phyloP scores from a whole-genome alignment of 2,888 invertebrate species.

The Melanostoma mellinum region DNA sequence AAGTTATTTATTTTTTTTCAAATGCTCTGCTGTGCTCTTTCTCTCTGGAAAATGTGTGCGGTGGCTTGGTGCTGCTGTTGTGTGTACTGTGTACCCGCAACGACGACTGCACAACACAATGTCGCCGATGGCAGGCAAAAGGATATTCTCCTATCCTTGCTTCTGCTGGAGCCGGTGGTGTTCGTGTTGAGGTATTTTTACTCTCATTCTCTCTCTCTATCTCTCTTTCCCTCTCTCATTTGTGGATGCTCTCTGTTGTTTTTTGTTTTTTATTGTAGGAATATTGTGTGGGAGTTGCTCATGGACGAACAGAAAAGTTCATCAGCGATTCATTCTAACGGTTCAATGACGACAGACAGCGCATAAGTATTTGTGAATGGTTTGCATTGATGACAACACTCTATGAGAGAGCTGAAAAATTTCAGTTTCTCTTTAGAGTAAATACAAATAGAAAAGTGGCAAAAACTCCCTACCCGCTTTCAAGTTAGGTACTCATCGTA shows the following conservation, averaged over 20 bases:
- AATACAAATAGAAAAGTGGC: constrained; percentile 27
- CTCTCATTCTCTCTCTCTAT: constrained; percentile 20
- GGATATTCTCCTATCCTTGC: constrained; percentile 66
- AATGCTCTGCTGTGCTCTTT: constrained; percentile 40
- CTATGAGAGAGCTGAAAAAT: constrained; percentile 21
- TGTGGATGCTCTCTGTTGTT: constrained; percentile 2
- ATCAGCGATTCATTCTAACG: constrained; percentile 58
- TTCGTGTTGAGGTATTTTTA: constrained; percentile 59
- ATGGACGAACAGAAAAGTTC: constrained; percentile 59
- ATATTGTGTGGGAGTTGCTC: constrained; percentile 65
- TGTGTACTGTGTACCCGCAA: constrained; percentile 67
- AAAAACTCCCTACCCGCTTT: constrained; percentile 3
- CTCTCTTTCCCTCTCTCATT: constrained; percentile 7
- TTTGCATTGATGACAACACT: constrained; percentile 70
- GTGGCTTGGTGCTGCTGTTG: constrained; percentile 59
- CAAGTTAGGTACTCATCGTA: not conserved
- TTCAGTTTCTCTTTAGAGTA: constrained; percentile 19
- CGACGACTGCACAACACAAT: constrained; percentile 70
- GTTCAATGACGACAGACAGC: constrained; percentile 65
- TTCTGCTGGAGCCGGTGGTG: constrained; percentile 69
- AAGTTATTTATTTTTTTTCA: constrained; percentile 26
- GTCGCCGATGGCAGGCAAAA: constrained; percentile 69
- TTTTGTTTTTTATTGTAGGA: constrained; percentile 37
- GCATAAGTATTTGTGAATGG: constrained; percentile 54
- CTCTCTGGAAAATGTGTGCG: constrained; percentile 36